Base-by-base conservation (phyloP, 2,113 vertebrate species). In the Burhinus oedicnemus region DNA sequence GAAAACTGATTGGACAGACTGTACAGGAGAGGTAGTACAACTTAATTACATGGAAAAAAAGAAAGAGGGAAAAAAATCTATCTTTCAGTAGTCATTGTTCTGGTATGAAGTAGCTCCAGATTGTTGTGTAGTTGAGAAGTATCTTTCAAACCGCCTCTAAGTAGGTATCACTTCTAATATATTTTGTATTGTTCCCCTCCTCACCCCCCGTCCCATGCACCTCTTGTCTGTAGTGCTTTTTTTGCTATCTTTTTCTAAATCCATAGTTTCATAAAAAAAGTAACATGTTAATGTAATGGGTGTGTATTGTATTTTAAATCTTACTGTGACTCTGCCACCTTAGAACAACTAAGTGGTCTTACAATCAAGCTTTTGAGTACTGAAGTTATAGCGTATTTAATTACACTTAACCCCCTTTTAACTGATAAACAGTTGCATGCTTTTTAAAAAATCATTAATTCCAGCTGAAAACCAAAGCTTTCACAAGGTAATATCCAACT, bases 121-220 rank as follows among this genome's bases (percentile, higher is more conserved):
- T 29, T 42, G 6, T 42, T 83, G 8, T n/a, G 13, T 61, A 62
- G 12, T 32, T 84, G 21, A 87, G 55, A 71, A 62, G 11, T 77
- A 30, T 29, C 45, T 78, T 93, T 87, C 12, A 49, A 58, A n/a
- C 29, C 36, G 4, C 19, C 75, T 70, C 34, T 34, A 42, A 40
- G 29, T 19, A 71, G 61, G 5, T 69, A 23, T 20, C 30, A 22
- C 14, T 52, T 51, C 9, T 57, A n/a, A 23, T n/a, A 13, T 69
- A 34, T 81, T 61, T 54, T 20, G 1, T 54, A 23, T 32, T 3
- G 1, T 27, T 78, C 20, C 14, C 11, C 4, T 7, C 9, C 8
- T 3, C 40, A 40, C 3, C 1, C 7, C 4, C 36, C 36, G 7
- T 4, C 7, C 6, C 22, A 4, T 42, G 8, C 26, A 57, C 62